phyloP scores from a whole-genome alignment of 92 coral and sea anemone species.

The Bergia puertoricense region DNA sequence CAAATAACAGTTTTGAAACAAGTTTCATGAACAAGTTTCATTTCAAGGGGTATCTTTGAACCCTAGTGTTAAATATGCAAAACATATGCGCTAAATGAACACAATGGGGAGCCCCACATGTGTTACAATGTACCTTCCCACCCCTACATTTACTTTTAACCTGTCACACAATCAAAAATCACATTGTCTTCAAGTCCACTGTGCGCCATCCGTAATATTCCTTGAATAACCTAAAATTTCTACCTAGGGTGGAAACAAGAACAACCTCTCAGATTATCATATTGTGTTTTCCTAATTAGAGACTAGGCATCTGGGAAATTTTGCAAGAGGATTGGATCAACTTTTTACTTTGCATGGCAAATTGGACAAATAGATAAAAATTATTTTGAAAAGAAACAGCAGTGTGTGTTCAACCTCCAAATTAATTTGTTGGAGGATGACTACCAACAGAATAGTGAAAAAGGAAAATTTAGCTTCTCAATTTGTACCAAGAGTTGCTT shows the following conservation, averaged over 20 bases:
- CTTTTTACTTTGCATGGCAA: not conserved
- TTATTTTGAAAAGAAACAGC: not conserved
- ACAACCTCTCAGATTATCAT: conserved; percentile 81
- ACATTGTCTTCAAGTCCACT: conserved; percentile 92
- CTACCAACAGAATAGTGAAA: not conserved
- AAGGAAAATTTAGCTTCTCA: not conserved
- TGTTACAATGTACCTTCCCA: conserved; percentile 25
- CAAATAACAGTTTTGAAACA: no score
- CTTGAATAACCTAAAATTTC: conserved; percentile 93
- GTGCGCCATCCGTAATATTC: conserved; percentile 79
- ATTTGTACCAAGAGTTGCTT: not conserved
- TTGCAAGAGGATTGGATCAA: conserved; percentile 9
- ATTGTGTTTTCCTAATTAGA: conserved; percentile 37
- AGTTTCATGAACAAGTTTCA: no score
- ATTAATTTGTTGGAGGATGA: not conserved
- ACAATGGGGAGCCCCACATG: not conserved
- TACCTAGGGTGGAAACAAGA: conserved; percentile 99
- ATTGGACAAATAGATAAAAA: not conserved
- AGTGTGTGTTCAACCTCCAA: not conserved
- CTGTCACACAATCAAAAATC: conserved; percentile 89
- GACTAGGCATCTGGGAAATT: conserved; percentile 15
- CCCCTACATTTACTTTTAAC: conserved; percentile 64
- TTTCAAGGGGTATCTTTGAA: no score
- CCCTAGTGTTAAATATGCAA: not conserved
- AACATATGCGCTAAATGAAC: not conserved